phyloP scores from a whole-genome alignment of 2,113 vertebrate genomes.

The Larimichthys polyactis region DNA sequence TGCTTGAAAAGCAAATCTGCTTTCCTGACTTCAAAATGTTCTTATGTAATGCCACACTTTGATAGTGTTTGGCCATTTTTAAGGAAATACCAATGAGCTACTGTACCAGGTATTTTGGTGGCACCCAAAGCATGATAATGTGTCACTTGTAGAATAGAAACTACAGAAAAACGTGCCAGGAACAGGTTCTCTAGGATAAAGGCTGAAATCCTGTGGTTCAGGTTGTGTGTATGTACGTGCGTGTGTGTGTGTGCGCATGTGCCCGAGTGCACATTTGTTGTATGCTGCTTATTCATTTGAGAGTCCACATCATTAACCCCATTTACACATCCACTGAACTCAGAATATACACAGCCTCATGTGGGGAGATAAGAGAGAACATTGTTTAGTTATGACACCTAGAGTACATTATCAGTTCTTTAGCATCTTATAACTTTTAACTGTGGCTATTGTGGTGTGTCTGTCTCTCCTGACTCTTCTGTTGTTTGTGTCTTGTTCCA shows the following conservation, averaged over 20 bases:
- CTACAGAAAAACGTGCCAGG: conserved; percentile 20
- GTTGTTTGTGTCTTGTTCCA: conserved; percentile 14
- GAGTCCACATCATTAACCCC: conserved; percentile 69
- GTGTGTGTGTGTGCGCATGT: conserved; percentile 36
- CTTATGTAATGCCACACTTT: background rate
- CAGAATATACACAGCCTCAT: conserved; percentile 40
- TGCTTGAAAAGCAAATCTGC: conserved; percentile 4
- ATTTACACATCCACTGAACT: conserved; percentile 63
- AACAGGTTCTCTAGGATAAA: conserved; percentile 45
- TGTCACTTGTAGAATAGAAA: conserved; percentile 25
- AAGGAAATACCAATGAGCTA: conserved; percentile 12
- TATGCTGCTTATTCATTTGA: conserved; percentile 63
- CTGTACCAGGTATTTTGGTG: background rate
- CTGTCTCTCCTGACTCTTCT: background rate
- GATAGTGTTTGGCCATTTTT: background rate
- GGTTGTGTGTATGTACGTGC: conserved; percentile 22
- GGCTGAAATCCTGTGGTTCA: conserved; percentile 36
- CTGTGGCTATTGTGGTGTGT: background rate
- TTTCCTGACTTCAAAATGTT: background rate
- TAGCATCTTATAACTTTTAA: background rate
- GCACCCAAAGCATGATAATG: conserved; percentile 27
- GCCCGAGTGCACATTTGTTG: conserved; percentile 59
- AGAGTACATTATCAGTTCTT: conserved; percentile 3
- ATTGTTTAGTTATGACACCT: background rate
- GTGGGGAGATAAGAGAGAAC: conserved; percentile 29